Evolutionary conservation across 2,113 vertebrate species (phyloP).

Genomic region (Phodopus roborovskii): DNA sequence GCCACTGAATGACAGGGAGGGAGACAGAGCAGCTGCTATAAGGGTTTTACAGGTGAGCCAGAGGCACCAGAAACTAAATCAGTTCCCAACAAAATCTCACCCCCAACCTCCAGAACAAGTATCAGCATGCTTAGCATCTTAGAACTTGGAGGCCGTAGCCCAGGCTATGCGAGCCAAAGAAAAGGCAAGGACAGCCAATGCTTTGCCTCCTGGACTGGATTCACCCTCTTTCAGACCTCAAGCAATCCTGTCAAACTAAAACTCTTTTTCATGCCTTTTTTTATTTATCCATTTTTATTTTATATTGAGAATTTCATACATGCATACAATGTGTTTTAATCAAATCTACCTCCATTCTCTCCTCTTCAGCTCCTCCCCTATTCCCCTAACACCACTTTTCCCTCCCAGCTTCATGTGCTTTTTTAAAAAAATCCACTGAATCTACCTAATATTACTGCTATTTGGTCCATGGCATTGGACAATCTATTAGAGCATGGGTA

Average conservation of each 20-base stretch:
- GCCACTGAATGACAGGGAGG: background rate
- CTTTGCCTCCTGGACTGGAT: background rate
- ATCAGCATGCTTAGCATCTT: background rate
- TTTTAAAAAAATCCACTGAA: background rate
- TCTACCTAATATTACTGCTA: background rate
- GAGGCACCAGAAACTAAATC: background rate
- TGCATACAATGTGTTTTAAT: background rate
- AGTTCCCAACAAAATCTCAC: background rate
- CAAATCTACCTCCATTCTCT: background rate
- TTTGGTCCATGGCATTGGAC: background rate
- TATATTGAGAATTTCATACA: background rate
- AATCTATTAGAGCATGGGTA: background rate
- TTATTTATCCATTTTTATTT: background rate
- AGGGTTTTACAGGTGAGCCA: background rate
- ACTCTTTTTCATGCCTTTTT: background rate
- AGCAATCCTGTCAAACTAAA: background rate
- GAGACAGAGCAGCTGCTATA: background rate
- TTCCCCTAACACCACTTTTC: background rate
- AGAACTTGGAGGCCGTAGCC: background rate
- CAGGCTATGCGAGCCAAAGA: background rate
- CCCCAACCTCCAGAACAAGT: background rate
- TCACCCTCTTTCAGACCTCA: background rate
- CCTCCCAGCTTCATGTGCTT: too few species aligned
- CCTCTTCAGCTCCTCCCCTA: background rate
- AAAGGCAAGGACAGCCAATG: background rate